Percentiles rank a stretch among this genome's conserved stretches.
Conservation (phyloP, 1,140 invertebrate species). For the Aphaenogaster ashmeadi region DNA sequence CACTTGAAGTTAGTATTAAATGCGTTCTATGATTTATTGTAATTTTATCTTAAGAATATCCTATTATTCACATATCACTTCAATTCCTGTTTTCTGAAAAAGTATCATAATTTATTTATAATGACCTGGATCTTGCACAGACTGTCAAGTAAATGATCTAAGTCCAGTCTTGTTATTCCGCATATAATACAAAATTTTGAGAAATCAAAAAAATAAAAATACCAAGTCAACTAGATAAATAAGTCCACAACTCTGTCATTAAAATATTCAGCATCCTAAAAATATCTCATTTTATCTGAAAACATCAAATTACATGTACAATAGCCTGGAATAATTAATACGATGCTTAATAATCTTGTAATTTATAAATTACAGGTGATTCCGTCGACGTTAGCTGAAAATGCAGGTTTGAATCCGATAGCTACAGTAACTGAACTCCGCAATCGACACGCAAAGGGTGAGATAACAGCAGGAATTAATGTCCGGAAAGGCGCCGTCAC, state of each 20-base stretch:
- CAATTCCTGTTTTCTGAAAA: neutral
- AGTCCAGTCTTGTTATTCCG: too few relatives aligned
- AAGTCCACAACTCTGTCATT: too few relatives aligned
- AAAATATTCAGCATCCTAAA: neutral
- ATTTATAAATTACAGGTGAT: conserved; percentile 87
- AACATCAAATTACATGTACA: neutral
- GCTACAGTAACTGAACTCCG: conserved; percentile 98
- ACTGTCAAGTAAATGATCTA: too few relatives aligned
- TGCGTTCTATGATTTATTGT: neutral
- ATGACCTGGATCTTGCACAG: too few relatives aligned
- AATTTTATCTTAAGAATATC: neutral
- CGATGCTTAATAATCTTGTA: neutral
- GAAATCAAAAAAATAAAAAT: too few relatives aligned
- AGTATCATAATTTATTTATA: neutral
- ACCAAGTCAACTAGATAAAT: too few relatives aligned
- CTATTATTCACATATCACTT: neutral
- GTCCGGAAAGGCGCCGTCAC: conserved; percentile 98
- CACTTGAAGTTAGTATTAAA: conserved; percentile 92
- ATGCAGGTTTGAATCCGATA: conserved; percentile 99
- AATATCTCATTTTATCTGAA: neutral
- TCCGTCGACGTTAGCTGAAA: conserved; percentile 99
- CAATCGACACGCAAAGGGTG: conserved; percentile 96
- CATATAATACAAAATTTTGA: too few relatives aligned
- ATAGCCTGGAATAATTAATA: neutral
- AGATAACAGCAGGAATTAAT: conserved; percentile 97